Conservation (phyloP, 2,113 vertebrate species). For the Coturnix japonica region DNA sequence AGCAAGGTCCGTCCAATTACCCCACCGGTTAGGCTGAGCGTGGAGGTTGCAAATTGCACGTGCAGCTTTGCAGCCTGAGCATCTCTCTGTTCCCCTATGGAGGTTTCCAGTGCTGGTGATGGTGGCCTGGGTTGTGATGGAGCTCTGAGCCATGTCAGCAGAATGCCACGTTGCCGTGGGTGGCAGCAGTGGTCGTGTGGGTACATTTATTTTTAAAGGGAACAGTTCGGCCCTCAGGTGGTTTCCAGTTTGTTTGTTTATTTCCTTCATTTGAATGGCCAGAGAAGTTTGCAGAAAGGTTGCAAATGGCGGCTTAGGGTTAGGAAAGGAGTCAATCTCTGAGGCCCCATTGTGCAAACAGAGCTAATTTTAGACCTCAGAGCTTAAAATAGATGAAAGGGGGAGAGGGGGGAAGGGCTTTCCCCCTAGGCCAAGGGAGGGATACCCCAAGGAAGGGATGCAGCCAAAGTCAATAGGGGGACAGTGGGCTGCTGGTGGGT, state of each 20-base stretch:
- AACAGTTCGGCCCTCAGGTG: background rate
- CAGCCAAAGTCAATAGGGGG: background rate
- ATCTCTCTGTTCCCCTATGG: accelerated
- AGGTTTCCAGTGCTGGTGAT: background rate
- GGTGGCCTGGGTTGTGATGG: background rate
- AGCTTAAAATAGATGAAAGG: conserved; percentile 58
- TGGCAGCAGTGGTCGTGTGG: background rate
- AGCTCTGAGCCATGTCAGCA: background rate
- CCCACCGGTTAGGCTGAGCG: background rate
- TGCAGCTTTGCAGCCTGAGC: background rate
- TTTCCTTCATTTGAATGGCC: background rate
- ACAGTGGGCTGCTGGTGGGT: background rate
- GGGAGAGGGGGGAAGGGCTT: background rate
- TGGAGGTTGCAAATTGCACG: background rate
- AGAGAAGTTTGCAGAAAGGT: background rate
- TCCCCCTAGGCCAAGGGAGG: background rate
- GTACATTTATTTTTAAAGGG: background rate
- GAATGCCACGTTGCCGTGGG: background rate
- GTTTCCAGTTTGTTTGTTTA: background rate
- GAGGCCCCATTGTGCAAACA: background rate
- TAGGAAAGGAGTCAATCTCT: conserved; percentile 23
- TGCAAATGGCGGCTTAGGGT: background rate
- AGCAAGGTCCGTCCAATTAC: background rate
- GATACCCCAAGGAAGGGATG: conserved; percentile 1
- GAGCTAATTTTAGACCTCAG: conserved; percentile 32